Base-by-base conservation (phyloP, 1,140 invertebrate species). In the Ptiloglossa arizonensis region DNA sequence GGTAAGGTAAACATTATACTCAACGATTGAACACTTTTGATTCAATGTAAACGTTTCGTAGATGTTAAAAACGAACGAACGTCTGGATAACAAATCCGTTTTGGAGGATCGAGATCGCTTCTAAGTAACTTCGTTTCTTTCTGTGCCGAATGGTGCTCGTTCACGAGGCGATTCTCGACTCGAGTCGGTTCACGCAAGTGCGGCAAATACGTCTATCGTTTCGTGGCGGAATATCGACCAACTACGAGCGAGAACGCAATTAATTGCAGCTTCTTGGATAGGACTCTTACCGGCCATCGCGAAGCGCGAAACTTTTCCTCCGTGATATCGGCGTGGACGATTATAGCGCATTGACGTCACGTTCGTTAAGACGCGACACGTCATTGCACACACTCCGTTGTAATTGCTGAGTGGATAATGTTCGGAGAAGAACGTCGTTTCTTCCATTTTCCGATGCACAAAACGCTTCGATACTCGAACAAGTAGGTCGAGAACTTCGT, bases 311-410 rank as follows among this genome's bases (percentile, higher is more conserved):
- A 85, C 62, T 78, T 84, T 66, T 38, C 54, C 48, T 38, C 38
- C 9, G 15, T 41, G 77, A 80, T 79, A 83, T 83, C 56, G 71
- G 52, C 77, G 60, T 54, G 62, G 54, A 64, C 72, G 72, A 83
- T 85, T 77, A 85, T 56, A 73, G 48, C 59, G 56, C 70, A 69
- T 84, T 63, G 73, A 81, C 82, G 82, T 85, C 82, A 74, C 80
- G 50, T 59, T 67, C 54, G 66, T 68, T 75, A 83, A 67, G 81
- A 57, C 35, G 15, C 44, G 69, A 70, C 46, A 64, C 80, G 17
- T 82, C 75, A 68, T 64, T 73, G 64, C 66, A 59, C 50, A 57
- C 82, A 59, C 35, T 46, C 32, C 46, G 44, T 44, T 48, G 27
- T 77, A 77, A 71, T 77, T 70, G 68, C 46, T 56, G 57, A 70